Base-by-base conservation (phyloP, 2,113 vertebrate species). In the Suncus etruscus region DNA sequence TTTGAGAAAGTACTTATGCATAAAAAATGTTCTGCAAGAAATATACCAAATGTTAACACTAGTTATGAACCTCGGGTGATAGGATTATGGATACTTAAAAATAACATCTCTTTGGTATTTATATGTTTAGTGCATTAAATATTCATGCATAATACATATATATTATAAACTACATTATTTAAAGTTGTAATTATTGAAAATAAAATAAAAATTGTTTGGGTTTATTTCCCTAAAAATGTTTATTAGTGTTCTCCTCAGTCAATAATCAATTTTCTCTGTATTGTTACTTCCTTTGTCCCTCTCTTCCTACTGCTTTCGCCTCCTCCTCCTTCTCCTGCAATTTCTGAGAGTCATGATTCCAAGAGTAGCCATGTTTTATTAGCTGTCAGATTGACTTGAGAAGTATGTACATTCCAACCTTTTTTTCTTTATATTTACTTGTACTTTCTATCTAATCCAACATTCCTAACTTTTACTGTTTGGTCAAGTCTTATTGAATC, bases 11-110 rank as follows among this genome's bases (percentile, higher is more conserved):
- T 73, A 76, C 68, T 96, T 92, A 89, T 92, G 66, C 61, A 73
- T 91, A 85, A 82, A 92, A 94, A 91, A 76, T 92, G 70, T 87
- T 91, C 65, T 69, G 91, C 83, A 95, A 87, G 74, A 96, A 94
- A 87, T 82, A 76, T 63, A 87, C 61, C 81, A 92, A 90, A 87
- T 94, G 70, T 65, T 89, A 92, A 83, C 22, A 81, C 81, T 84
- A 92, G 91, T 84, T 87, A 78, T 22, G 85, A 92, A 85, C 70
- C 51, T 94, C 1, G 5, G 20, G 77, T 92, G 72, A 81, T 89
- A 39, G 31, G 73, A 91, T 85, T 81, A 89, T 50, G 15, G 65
- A 65, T 84, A 58, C 45, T 91, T 87, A 89, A 93, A 95, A 92
- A 65, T 87, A 92, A 83, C 69, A 74, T 75, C 27, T 75, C 92